A percentile compares a stretch with the other conserved stretches of the same genome.
Evolutionary conservation across 2,113 vertebrate genomes (phyloP).

Genomic region (Anthoscopus minutus): DNA sequence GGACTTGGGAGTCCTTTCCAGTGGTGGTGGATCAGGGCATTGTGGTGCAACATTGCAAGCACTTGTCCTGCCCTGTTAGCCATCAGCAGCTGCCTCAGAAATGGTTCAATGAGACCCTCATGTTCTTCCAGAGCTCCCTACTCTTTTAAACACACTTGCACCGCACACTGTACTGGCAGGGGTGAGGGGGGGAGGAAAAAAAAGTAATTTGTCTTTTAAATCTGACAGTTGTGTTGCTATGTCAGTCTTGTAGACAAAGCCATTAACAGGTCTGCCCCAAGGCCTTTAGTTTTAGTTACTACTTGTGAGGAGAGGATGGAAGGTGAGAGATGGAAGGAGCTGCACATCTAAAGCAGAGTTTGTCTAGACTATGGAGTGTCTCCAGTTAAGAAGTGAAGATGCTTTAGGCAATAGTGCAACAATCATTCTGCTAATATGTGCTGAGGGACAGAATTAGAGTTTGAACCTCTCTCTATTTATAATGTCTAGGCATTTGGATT

Average conservation of each 20-base stretch:
- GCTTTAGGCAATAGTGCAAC: background rate
- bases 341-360: background rate
- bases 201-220: background rate
- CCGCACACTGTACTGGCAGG: background rate
- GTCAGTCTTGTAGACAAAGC: background rate
- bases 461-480: background rate
- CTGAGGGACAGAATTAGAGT: background rate
- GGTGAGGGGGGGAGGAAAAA: accelerated
- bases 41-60: background rate
- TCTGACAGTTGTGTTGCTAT: background rate
- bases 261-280: background rate
- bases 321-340: background rate
- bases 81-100: background rate
- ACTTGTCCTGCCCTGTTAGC: background rate
- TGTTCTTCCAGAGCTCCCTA: background rate
- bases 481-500: background rate
- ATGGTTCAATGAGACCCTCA: background rate
- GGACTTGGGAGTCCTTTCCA: background rate
- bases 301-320: background rate
- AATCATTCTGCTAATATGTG: background rate
- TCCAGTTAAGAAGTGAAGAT: background rate
- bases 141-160: background rate
- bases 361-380: background rate
- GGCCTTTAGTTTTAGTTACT: background rate
- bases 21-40: background rate